Base-by-base conservation (phyloP, 1,140 invertebrate genomes). In the Riptortus pedestris region DNA sequence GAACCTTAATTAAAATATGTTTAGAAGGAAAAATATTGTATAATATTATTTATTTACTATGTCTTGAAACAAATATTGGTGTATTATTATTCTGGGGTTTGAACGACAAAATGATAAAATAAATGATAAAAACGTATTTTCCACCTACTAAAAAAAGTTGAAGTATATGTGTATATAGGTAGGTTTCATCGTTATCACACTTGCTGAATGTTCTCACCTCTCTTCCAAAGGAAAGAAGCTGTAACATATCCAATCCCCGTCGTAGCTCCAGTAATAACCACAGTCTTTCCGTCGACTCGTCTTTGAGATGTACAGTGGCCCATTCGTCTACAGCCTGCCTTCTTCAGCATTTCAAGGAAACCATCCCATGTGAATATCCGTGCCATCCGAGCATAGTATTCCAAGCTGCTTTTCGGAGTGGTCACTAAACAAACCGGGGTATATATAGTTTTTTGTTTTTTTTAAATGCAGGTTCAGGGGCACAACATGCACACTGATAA, bases 181-280 rank as follows among this genome's bases (percentile, higher is more conserved):
- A n/a, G n/a, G n/a, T n/a, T n/a, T n/a, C n/a, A n/a, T n/a, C n/a
- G n/a, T n/a, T n/a, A n/a, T n/a, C n/a, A n/a, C n/a, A n/a, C n/a
- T n/a, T n/a, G n/a, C n/a, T n/a, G n/a, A n/a, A 18, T n/a, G 7
- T 51, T 62, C 33, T 73, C 76, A 75, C 87, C 85, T 74, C 87
- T 76, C 70, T 79, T 81, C 33, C 86, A 88, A 69, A 91, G 77
- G 71, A 90, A 85, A 58, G 81, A 70, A 0, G 83, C 90, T 14
- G 91, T 91, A 73, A 87, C 86, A 77, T 89, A 91, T 9, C 93
- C 93, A 68, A 96, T 93, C 12, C 93, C 93, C 26, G 86, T 85
- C 72, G 93, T 96, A 38, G 85, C 87, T n/a, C 92, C 92, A 1
- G 90, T 93, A 63, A 93, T 79, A 28, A 93, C 76, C 3, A 84